Base-by-base conservation (phyloP, 2,797 vertebrate species). In the Coregonus ussuriensis region DNA sequence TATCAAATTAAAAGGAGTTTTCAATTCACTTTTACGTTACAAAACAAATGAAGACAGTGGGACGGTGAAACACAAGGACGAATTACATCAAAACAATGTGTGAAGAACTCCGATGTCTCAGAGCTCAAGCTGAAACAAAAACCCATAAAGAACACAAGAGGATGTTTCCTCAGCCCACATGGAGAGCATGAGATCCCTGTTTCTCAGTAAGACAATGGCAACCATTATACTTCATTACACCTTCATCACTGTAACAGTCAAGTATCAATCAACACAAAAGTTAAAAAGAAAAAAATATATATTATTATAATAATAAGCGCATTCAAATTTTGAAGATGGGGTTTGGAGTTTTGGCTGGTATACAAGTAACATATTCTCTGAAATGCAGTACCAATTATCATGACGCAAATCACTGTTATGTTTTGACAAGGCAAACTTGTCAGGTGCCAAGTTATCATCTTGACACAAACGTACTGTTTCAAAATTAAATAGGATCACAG, bases 151-250 rank as follows among this genome's bases (percentile, higher is more conserved):
- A 25, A 79, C 56, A 76, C 41, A 41, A 21, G 3, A 16, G 77
- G 82, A 82, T 87, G 83, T 66, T 79, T 77, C 72, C 1, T 25
- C 21, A 51, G 47, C 18, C 1, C 52, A 68, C 71, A 2, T 15
- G 41, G 72, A 51, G 77, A 4, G 37, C 31, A 16, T 37, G n/a
- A 11, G 81, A 83, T 88, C 88, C 92, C 88, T 82, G 91, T 85
- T 87, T 81, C 85, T 84, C 86, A 85, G 81, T 82, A 56, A 74
- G 47, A 86, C 75, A 81, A 70, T 74, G 74, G 70, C 85, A 77
- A 76, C 76, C 33, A 15, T 85, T 82, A 71, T 76, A 88, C 90
- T 91, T 92, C 92, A 93, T 93, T 88, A 87, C 91, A 93, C 89
- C 90, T 37, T 75, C 84, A 89, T 89, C 83, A 85, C 83, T 33